Percentiles rank a stretch among this genome's conserved stretches.
Evolutionary conservation across 2,888 invertebrate genomes (phyloP).

Genomic region (Ectemnius cavifrons): DNA sequence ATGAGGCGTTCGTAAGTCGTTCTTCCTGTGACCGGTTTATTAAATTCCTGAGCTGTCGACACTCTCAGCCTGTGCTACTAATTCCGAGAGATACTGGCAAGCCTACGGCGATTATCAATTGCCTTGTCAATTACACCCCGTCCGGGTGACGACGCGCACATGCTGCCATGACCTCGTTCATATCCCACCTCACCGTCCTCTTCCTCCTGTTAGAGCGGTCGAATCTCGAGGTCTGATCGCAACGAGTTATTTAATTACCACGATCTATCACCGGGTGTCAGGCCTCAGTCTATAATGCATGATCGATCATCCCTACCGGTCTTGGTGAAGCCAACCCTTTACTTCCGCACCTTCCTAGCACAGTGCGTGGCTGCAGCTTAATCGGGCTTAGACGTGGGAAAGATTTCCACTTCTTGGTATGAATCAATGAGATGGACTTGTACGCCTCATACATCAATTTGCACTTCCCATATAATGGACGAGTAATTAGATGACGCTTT

Average conservation of each 20-base stretch:
- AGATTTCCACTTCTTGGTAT: constrained; percentile 25
- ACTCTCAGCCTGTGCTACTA: too few species aligned
- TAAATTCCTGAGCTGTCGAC: too few species aligned
- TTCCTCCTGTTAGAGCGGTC: constrained; percentile 46
- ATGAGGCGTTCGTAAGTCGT: too few species aligned
- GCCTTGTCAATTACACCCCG: constrained; percentile 73
- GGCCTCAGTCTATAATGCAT: constrained; percentile 74
- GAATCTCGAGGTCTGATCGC: constrained; percentile 71
- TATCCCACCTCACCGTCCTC: constrained; percentile 27
- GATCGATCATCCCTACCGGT: constrained; percentile 71
- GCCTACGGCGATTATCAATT: constrained; percentile 72
- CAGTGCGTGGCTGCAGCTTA: constrained; percentile 20
- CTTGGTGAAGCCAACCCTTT: constrained; percentile 58
- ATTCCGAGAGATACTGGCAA: constrained; percentile 67
- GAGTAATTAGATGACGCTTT: too few species aligned
- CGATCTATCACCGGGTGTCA: constrained; percentile 76
- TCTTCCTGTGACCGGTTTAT: too few species aligned
- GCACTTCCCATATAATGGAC: too few species aligned
- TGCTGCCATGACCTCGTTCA: constrained; percentile 55
- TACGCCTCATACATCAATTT: too few species aligned
- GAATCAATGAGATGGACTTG: not conserved
- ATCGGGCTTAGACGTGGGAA: constrained; percentile 17
- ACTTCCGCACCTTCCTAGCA: constrained; percentile 34
- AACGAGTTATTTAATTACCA: constrained; percentile 76
- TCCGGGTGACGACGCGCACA: constrained; percentile 66